Evolutionary conservation across 2,888 invertebrate species (phyloP).

Genomic region (Philonicus albiceps): DNA sequence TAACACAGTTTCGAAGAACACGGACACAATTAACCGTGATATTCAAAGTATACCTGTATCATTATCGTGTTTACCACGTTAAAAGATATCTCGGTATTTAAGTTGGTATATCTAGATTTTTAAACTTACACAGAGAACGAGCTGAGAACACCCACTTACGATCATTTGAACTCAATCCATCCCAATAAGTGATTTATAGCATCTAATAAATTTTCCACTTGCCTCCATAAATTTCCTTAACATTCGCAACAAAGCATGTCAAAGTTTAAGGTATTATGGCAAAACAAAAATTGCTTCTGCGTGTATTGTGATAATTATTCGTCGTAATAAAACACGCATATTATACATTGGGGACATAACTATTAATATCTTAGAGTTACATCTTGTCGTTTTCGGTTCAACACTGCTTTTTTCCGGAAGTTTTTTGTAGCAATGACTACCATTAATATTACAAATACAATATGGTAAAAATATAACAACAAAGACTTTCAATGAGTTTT

Average conservation of each 20-base stretch:
- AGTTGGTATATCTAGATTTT: no score
- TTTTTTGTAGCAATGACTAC: not conserved
- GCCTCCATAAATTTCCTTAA: not conserved
- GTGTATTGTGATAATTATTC: not conserved
- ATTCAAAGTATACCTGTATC: no score
- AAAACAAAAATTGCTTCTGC: not conserved
- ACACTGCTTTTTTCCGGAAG: not conserved
- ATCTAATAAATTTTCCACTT: not conserved
- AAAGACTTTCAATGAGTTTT: not conserved
- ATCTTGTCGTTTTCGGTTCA: not conserved
- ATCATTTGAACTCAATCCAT: not conserved
- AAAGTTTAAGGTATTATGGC: not conserved
- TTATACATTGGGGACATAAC: not conserved
- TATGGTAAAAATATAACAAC: not conserved
- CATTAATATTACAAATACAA: not conserved
- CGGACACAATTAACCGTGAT: no score
- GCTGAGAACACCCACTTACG: no score
- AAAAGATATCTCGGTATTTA: no score
- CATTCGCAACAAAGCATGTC: not conserved
- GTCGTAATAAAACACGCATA: not conserved
- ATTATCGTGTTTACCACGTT: no score
- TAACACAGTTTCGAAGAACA: no score
- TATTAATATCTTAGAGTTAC: not conserved
- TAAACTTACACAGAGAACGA: no score
- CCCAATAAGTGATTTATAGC: not conserved